Percentiles rank a stretch among this genome's conserved stretches.
phyloP scores from a whole-genome alignment of 2,797 vertebrate genomes.

The Clarias platycephalus region DNA sequence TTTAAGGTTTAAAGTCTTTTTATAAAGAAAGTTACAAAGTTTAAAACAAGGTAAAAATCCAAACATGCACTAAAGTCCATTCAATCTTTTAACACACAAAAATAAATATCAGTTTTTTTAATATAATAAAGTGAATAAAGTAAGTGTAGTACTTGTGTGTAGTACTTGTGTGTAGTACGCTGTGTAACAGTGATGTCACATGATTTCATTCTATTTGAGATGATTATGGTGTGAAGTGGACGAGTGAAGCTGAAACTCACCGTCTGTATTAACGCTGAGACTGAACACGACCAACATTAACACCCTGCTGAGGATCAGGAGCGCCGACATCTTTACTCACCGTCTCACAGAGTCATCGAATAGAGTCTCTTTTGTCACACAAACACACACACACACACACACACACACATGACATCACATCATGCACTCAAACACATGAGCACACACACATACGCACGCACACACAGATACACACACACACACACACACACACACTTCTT shows the following conservation, averaged over 20 bases:
- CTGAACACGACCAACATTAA: not conserved
- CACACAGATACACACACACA: no score
- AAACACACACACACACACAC: no score
- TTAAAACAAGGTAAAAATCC: not conserved
- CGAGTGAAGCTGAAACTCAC: not conserved
- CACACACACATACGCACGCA: no score
- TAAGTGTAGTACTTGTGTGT: no score
- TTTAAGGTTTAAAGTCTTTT: not conserved
- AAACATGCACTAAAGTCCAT: not conserved
- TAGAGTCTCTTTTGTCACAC: not conserved
- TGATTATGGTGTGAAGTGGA: not conserved
- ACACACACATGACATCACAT: no score
- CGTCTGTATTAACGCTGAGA: not conserved
- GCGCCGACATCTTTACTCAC: not conserved
- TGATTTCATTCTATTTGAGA: not conserved
- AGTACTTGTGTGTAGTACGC: not conserved
- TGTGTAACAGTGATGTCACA: not conserved
- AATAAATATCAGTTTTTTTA: not conserved
- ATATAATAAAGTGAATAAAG: not conserved
- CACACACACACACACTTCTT: not conserved
- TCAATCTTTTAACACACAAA: not conserved
- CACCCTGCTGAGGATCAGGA: not conserved
- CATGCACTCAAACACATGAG: no score
- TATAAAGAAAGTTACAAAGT: not conserved
- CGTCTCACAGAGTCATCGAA: not conserved